Conservation (phyloP, 2,888 invertebrate species). For the Stenichneumon culpator region DNA sequence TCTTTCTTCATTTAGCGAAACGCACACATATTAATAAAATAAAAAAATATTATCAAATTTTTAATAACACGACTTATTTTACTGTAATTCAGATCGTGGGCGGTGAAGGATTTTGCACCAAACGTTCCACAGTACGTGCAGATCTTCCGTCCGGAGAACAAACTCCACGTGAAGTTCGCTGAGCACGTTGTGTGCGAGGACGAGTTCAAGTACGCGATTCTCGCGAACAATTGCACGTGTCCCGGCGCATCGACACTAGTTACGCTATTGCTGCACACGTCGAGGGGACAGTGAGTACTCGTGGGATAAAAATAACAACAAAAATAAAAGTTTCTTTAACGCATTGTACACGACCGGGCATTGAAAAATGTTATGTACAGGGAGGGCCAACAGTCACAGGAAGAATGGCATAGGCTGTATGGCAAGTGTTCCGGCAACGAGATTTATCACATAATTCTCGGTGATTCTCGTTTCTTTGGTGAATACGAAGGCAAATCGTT, state of each 20-base stretch:
- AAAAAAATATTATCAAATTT: background rate
- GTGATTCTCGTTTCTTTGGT: constrained; percentile 98
- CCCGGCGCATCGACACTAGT: constrained; percentile 99
- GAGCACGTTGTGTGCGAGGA: constrained; percentile 99
- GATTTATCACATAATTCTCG: constrained; percentile 98
- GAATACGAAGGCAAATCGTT: constrained; percentile 99
- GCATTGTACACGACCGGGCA: background rate
- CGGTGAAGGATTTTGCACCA: constrained; percentile 99
- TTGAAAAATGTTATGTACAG: constrained; percentile 85
- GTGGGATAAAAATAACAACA: background rate
- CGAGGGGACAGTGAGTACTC: constrained; percentile 97
- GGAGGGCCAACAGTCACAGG: constrained; percentile 97
- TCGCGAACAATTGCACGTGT: constrained; percentile 99
- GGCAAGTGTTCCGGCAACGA: constrained; percentile 99
- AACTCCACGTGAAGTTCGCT: constrained; percentile 99
- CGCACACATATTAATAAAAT: too few relatives aligned
- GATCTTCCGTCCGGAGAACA: constrained; percentile 99
- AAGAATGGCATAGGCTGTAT: constrained; percentile 99
- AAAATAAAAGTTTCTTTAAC: background rate
- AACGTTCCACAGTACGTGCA: constrained; percentile 99
- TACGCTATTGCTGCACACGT: constrained; percentile 97
- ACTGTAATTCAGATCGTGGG: constrained; percentile 93
- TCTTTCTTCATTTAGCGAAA: background rate
- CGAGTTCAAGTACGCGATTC: constrained; percentile 98
- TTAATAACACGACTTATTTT: constrained; percentile 16